Conservation (phyloP, 2,113 vertebrate genomes). For the Taurulus bubalis region DNA sequence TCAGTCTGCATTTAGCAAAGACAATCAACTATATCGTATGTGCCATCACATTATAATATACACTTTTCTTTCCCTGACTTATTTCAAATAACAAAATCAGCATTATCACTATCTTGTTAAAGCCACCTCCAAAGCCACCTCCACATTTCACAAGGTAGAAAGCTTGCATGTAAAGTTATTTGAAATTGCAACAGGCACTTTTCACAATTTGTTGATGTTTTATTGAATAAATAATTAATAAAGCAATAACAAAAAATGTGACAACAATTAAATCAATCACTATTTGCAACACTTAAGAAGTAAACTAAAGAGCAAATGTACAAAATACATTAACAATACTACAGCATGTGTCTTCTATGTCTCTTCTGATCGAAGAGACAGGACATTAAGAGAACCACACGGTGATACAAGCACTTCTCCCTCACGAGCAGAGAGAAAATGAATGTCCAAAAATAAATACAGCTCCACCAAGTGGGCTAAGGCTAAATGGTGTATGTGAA, state of each 20-base stretch:
- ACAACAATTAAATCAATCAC: conserved; percentile 1
- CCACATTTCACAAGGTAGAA: neutral
- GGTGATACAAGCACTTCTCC: neutral
- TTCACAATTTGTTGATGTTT: neutral
- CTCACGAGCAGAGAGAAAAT: conserved; percentile 27
- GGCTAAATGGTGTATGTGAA: conserved; percentile 70
- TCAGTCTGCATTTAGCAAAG: conserved; percentile 2
- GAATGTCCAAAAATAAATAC: conserved; percentile 69
- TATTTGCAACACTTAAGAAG: neutral
- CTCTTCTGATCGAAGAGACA: conserved; percentile 2
- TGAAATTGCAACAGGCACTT: neutral
- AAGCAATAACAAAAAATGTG: neutral
- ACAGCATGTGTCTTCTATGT: neutral
- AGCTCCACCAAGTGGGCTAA: conserved; percentile 75
- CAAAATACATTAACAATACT: neutral
- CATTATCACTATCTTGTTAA: neutral
- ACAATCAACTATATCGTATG: conserved; percentile 16
- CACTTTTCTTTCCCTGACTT: neutral
- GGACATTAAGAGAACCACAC: conserved; percentile 17
- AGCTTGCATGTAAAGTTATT: neutral
- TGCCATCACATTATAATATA: neutral
- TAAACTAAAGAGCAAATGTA: neutral
- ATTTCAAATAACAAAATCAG: neutral
- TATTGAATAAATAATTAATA: neutral
- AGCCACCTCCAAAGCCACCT: neutral